Conservation (phyloP, 2,113 vertebrate species). For the Oceanites oceanicus region DNA sequence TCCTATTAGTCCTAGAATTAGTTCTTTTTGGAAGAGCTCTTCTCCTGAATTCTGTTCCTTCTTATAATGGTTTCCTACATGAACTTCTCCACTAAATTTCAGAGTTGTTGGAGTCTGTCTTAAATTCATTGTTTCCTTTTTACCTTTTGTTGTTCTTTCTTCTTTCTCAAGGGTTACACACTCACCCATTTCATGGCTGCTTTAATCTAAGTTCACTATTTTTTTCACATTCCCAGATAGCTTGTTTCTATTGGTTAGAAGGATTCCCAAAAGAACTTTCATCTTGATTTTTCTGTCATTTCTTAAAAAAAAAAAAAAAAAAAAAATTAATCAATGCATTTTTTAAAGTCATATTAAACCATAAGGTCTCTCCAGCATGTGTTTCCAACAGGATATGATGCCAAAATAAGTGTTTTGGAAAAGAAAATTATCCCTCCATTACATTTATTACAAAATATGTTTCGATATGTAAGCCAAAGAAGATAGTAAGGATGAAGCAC, state of each 20-base stretch:
- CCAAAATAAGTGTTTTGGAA: neutral
- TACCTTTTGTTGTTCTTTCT: neutral
- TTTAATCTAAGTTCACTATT: neutral
- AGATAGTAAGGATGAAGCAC: neutral
- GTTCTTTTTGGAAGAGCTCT: accelerated
- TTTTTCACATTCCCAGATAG: neutral
- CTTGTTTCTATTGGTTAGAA: neutral
- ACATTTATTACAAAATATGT: neutral
- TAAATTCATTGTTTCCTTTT: neutral
- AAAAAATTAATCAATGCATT: accelerated
- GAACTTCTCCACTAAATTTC: neutral
- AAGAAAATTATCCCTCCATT: neutral
- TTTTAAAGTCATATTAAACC: neutral
- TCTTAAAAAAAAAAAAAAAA: neutral
- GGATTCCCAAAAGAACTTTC: neutral
- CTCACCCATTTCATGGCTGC: neutral
- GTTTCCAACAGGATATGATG: neutral
- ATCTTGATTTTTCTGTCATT: neutral
- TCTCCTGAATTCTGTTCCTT: neutral
- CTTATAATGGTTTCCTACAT: neutral
- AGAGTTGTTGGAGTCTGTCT: neutral
- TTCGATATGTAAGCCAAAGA: neutral
- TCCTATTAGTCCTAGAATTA: neutral
- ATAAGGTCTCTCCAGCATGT: neutral
- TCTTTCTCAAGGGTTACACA: neutral